Base-by-base conservation (phyloP, 2,797 vertebrate genomes). In the Centroberyx gerrardi region DNA sequence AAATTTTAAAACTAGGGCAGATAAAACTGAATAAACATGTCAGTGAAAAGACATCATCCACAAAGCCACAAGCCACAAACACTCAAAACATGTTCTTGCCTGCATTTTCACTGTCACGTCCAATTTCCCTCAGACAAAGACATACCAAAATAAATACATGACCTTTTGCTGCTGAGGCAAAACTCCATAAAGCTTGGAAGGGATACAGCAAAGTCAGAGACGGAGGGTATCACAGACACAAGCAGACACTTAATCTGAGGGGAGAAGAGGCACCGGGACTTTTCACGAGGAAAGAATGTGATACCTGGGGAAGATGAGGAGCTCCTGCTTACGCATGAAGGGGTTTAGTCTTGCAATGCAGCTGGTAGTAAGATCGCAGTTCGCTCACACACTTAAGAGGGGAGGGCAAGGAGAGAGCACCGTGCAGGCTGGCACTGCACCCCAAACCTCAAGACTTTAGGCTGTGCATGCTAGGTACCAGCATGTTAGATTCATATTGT, bases 271-370 rank as follows among this genome's bases (percentile, higher is more conserved):
- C 73, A 8, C 62, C 36, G 56, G 38, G 52, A 76, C 62, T 70
- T 72, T 31, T 76, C 63, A 67, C 42, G 10, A 78, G 66, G 58
- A 70, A 72, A 72, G 74, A 91, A 86, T 71, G 60, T 88, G 89
- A 88, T 72, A 88, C 84, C 84, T 77, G 85, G 78, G 76, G 68
- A 61, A 76, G 78, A 72, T 8, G 29, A 13, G 42, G 44, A 66
- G 74, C 72, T 68, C 55, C 63, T 87, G 82, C 79, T 87, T 86
- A 76, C 66, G 60, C 66, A 76, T 42, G 62, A 58, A 64, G n/a
- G 3, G 56, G 71, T 89, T 87, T 89, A 76, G 58, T 87, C 80
- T 93, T 88, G 66, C 87, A 87, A 0, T 5, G 44, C 76, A 79
- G 51, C 72, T 73, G 74, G 68, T 63, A 28, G 36, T 42, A 17